Base-by-base conservation (phyloP, 2,113 vertebrate species). In the Ptychochromis oligacanthus region DNA sequence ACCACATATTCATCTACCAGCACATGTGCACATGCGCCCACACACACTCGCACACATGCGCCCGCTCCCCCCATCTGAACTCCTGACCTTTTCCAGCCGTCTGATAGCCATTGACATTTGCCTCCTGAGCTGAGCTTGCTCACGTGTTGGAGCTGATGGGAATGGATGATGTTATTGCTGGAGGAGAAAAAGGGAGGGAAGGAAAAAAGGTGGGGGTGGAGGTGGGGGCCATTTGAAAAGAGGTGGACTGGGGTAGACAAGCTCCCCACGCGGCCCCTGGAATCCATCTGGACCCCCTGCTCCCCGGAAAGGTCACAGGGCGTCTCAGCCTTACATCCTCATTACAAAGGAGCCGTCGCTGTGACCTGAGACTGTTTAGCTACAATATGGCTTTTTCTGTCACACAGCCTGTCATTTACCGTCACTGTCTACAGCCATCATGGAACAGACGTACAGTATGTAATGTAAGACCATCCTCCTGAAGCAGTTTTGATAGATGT, bases 71-170 rank as follows among this genome's bases (percentile, higher is more conserved):
- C 81, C 81, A 86, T 91, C 86, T 96, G 95, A 96, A 95, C 96
- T 94, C 91, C 86, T 95, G 94, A 95, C 95, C 95, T 94, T 93
- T 92, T 92, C 79, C 91, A 93, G 90, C 87, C 87, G 88, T 93
- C 92, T 91, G 91, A 94, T 92, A 89, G 93, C 94, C 94, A 91
- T 91, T 96, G 94, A 95, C 94, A 95, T 95, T 96, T 96, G 94
- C 93, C 91, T 94, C 93, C 92, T 90, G 89, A 94, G 92, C 91
- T 67, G 91, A 88, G 90, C 93, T 89, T 83, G 89, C 92, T 94
- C 94, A 92, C 91, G 90, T 93, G 93, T 90, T 91, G 78, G 91
- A 87, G 87, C 87, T 92, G 93, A 94, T 94, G 88, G 91, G 90
- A 90, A 92, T 86, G 90, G 92, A 93, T 92, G 94, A 93, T 95